phyloP scores from a whole-genome alignment of 2,797 vertebrate species.

The Crocodylus rhombifer region DNA sequence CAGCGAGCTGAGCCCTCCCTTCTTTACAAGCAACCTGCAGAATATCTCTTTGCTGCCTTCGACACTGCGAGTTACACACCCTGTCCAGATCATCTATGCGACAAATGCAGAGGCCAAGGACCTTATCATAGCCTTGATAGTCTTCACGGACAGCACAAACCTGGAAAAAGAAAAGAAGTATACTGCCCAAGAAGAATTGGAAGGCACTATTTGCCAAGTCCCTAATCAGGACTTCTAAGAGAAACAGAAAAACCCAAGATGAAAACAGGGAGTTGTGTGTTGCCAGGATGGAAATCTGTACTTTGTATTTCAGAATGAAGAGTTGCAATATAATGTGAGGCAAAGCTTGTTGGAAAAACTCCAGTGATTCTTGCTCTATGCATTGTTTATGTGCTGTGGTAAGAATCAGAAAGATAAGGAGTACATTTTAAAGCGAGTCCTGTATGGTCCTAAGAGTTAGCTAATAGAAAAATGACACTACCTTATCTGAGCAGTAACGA shows the following conservation, averaged over 20 bases:
- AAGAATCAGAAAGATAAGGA: not conserved
- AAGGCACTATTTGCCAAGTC: no score
- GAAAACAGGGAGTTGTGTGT: not conserved
- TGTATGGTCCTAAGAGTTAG: fast-evolving
- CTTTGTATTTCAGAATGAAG: not conserved
- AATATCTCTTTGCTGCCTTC: constrained; percentile 37
- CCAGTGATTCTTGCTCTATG: fast-evolving
- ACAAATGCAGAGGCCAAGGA: constrained; percentile 90
- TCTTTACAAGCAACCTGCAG: constrained; percentile 79
- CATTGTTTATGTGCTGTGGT: fast-evolving
- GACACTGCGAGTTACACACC: constrained; percentile 81
- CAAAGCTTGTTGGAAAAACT: not conserved
- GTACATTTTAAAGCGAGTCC: not conserved
- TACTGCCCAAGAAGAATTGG: not conserved
- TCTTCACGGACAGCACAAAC: constrained; percentile 85
- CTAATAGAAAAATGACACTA: not conserved
- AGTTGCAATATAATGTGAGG: not conserved
- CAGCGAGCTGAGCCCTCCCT: constrained; percentile 21
- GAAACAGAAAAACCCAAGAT: not conserved
- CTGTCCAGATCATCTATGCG: constrained; percentile 72
- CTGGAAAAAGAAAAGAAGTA: constrained; percentile 68
- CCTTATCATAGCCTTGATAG: constrained; percentile 85
- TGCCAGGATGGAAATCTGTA: not conserved
- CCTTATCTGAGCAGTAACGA: constrained; percentile 88
- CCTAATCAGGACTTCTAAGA: not conserved